A percentile compares a stretch with the other conserved stretches of the same genome.
These are phyloP conservation scores for Pilophorus perplexus DNA, from an alignment of 2,888 invertebrate species.

Conservation along the genomic window DNA sequence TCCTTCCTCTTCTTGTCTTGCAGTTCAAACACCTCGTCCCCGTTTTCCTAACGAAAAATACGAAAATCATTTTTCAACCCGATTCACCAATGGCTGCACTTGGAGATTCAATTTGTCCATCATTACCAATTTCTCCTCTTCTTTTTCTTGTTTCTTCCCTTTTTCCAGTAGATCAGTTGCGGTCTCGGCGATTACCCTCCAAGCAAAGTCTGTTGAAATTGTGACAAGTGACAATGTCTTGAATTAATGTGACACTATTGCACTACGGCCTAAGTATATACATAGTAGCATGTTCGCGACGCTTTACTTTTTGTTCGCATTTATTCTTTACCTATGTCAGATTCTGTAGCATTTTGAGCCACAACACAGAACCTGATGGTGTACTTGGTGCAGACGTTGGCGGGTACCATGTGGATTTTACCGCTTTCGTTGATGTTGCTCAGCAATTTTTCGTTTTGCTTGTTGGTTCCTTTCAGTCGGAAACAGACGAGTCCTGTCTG, in stretches of 20 bases:
- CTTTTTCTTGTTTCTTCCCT: conserved; percentile 59
- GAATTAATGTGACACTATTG: no score
- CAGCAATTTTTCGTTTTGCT: conserved; percentile 85
- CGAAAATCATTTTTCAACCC: background rate
- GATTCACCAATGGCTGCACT: background rate
- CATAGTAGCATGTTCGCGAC: no score
- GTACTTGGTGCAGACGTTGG: conserved; percentile 82
- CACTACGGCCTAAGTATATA: no score
- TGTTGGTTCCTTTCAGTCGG: conserved; percentile 73
- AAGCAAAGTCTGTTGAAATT: conserved; percentile 70
- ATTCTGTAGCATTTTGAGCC: conserved; percentile 81
- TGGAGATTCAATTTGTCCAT: background rate
- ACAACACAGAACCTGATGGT: conserved; percentile 94
- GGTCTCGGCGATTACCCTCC: conserved; percentile 79
- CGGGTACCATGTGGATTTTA: conserved; percentile 95
- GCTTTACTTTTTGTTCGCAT: no score
- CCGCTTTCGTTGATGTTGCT: conserved; percentile 93
- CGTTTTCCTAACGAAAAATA: conserved; percentile 55
- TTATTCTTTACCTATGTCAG: conserved; percentile 66
- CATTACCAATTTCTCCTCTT: conserved; percentile 53
- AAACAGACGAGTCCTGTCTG: conserved; percentile 91
- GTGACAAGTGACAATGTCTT: no score
- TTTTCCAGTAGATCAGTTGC: conserved; percentile 77
- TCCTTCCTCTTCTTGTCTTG: conserved; percentile 72
- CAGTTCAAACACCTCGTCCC: conserved; percentile 73